Evolutionary conservation across 2,888 invertebrate species (phyloP).

Genomic region (Cosmia pyralina): DNA sequence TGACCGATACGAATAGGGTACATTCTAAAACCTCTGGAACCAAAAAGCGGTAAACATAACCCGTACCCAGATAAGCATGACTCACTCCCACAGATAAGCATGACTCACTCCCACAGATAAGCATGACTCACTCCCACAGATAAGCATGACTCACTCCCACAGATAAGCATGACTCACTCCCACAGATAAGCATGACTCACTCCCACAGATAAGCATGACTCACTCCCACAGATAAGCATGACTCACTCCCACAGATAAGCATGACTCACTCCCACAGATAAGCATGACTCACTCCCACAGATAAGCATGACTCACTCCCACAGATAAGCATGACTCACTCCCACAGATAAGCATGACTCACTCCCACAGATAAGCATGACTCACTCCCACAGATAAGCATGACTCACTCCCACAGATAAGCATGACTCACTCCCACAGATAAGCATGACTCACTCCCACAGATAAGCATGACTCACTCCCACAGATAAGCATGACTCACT

Average conservation of each 20-base stretch:
- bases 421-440: slow-evolving; percentile 38
- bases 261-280: slow-evolving; percentile 38
- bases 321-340: slow-evolving; percentile 42
- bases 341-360: slow-evolving; percentile 39
- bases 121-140: slow-evolving; percentile 38
- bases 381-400: slow-evolving; percentile 35
- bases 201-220: slow-evolving; percentile 41
- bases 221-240: slow-evolving; percentile 34
- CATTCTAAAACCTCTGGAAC: slow-evolving; percentile 6
- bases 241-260: slow-evolving; percentile 37
- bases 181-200: slow-evolving; percentile 40
- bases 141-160: slow-evolving; percentile 33
- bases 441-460: slow-evolving; percentile 37
- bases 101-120: slow-evolving; percentile 38
- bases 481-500: slow-evolving; percentile 43
- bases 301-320: slow-evolving; percentile 30
- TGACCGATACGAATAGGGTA: background rate
- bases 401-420: slow-evolving; percentile 38
- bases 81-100: slow-evolving; percentile 33
- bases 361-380: slow-evolving; percentile 38
- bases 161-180: slow-evolving; percentile 40
- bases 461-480: slow-evolving; percentile 35
- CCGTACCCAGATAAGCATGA: slow-evolving; percentile 28
- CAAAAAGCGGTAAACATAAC: slow-evolving; percentile 31
- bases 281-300: slow-evolving; percentile 39